A percentile compares a stretch with the other conserved stretches of the same genome.
Evolutionary conservation across 2,888 invertebrate species (phyloP).

Genomic region (Flexamia atlantica): DNA sequence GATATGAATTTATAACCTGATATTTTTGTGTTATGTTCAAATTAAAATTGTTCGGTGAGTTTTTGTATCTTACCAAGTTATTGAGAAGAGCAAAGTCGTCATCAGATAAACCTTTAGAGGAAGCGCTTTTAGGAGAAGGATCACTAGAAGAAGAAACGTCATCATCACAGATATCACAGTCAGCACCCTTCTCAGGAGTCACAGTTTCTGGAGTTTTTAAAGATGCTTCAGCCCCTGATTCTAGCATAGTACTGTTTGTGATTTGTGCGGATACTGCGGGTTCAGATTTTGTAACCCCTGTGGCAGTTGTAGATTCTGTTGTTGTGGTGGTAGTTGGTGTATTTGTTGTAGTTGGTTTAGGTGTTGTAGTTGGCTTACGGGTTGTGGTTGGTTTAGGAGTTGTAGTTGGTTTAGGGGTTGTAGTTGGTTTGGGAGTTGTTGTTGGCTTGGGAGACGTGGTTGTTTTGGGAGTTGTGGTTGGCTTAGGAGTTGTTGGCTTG

Average conservation of each 20-base stretch:
- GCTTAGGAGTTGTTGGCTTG: slow-evolving; percentile 59
- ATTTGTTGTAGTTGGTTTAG: slow-evolving; percentile 16
- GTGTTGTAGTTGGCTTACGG: not conserved
- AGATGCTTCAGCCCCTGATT: slow-evolving; percentile 2
- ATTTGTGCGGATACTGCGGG: not conserved
- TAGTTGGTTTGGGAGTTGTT: slow-evolving; percentile 24
- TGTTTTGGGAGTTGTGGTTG: slow-evolving; percentile 53
- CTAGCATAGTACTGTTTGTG: not conserved
- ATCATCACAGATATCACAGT: slow-evolving; percentile 24
- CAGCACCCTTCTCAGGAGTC: not conserved
- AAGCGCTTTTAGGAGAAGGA: slow-evolving; percentile 9
- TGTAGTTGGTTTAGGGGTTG: slow-evolving; percentile 13
- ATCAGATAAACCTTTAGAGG: slow-evolving; percentile 22
- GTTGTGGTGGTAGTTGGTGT: slow-evolving; percentile 9
- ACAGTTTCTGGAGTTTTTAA: not conserved
- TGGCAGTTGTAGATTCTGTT: not conserved
- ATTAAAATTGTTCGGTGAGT: not conserved
- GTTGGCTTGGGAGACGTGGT: slow-evolving; percentile 52
- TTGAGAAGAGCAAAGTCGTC: slow-evolving; percentile 64
- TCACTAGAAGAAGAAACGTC: slow-evolving; percentile 7
- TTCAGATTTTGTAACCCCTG: slow-evolving; percentile 6
- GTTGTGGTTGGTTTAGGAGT: slow-evolving; percentile 24
- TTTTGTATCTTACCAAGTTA: slow-evolving; percentile 62
- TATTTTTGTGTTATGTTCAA: not conserved
- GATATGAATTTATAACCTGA: no score